phyloP scores from a whole-genome alignment of 1,140 invertebrate genomes.

The Rhagoletis zephyria region DNA sequence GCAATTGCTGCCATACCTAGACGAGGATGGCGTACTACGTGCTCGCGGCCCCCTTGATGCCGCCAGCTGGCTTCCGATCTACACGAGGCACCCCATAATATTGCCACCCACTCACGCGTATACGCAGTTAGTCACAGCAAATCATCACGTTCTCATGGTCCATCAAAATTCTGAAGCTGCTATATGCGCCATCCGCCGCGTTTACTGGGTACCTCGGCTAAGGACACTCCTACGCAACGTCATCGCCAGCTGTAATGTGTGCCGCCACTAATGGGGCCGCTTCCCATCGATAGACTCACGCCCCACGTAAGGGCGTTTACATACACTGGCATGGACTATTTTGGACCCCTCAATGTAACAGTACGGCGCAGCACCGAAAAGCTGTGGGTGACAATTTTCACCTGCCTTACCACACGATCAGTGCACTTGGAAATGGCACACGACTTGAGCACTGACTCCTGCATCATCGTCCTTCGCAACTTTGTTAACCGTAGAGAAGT shows the following conservation, averaged over 20 bases:
- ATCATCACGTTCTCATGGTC: not conserved
- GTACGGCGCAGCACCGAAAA: conserved; percentile 53
- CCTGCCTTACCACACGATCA: conserved; percentile 53
- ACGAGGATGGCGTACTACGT: not conserved
- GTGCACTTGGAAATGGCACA: conserved; percentile 54
- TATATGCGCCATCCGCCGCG: conserved; percentile 7
- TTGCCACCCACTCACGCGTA: conserved; percentile 13
- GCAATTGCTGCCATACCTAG: not conserved
- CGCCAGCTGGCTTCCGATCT: not conserved
- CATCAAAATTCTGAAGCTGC: conserved; percentile 54
- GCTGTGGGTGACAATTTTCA: conserved; percentile 39
- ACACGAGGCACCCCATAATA: conserved; percentile 20
- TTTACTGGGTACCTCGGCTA: conserved; percentile 51
- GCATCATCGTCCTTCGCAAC: conserved; percentile 56
- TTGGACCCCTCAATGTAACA: not conserved
- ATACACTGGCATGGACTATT: conserved; percentile 36
- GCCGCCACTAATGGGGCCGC: conserved; percentile 51
- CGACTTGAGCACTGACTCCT: conserved; percentile 52
- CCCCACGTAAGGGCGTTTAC: conserved; percentile 38
- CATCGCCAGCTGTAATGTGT: conserved; percentile 8
- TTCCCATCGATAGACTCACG: conserved; percentile 34
- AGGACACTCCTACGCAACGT: not conserved
- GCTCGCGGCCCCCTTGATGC: not conserved
- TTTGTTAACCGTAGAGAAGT: conserved; percentile 53
- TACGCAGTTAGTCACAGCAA: not conserved